Percentiles rank a stretch among this genome's conserved stretches.
These are phyloP conservation scores for Gouania willdenowi DNA, from an alignment of 2,797 vertebrate genomes.

Conservation along the genomic window DNA sequence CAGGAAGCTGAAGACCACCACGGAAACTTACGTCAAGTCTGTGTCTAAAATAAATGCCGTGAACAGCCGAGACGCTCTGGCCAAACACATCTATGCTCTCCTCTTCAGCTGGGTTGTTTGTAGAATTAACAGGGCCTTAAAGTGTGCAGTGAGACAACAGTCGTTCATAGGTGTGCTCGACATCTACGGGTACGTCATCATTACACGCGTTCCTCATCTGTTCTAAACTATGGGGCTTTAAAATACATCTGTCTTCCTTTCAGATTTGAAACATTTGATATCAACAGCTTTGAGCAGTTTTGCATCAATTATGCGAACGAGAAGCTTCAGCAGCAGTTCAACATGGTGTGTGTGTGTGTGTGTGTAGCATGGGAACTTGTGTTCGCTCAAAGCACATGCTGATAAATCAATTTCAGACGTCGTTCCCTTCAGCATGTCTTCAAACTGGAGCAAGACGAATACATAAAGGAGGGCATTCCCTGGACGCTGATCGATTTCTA, in stretches of 20 bases:
- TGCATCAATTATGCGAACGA: conserved; percentile 99
- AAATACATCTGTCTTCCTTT: too few species aligned
- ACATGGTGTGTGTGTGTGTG: conserved; percentile 80
- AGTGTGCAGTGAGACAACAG: conserved; percentile 79
- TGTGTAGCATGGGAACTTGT: not conserved
- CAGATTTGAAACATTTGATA: conserved; percentile 97
- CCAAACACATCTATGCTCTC: conserved; percentile 91
- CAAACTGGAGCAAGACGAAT: conserved; percentile 97
- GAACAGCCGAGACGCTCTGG: conserved; percentile 89
- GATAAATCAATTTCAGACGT: not conserved
- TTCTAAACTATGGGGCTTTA: not conserved
- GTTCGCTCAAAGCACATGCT: too few species aligned
- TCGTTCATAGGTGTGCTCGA: conserved; percentile 96
- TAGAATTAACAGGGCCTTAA: conserved; percentile 86
- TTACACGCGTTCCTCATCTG: too few species aligned
- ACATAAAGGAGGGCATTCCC: conserved; percentile 94
- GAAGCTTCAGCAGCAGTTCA: conserved; percentile 98
- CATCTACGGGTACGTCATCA: conserved; percentile 87
- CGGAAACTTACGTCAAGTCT: conserved; percentile 89
- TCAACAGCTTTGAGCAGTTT: conserved; percentile 99
- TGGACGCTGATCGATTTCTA: conserved; percentile 98
- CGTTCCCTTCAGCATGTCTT: conserved; percentile 86
- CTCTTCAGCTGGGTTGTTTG: conserved; percentile 90
- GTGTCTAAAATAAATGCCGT: conserved; percentile 83
- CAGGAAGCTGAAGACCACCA: conserved; percentile 85